Percentiles rank a stretch among this genome's conserved stretches.
These are phyloP conservation scores for Himantopus leucocephalus DNA, from an alignment of 2,113 vertebrate genomes.

Conservation along the genomic window DNA sequence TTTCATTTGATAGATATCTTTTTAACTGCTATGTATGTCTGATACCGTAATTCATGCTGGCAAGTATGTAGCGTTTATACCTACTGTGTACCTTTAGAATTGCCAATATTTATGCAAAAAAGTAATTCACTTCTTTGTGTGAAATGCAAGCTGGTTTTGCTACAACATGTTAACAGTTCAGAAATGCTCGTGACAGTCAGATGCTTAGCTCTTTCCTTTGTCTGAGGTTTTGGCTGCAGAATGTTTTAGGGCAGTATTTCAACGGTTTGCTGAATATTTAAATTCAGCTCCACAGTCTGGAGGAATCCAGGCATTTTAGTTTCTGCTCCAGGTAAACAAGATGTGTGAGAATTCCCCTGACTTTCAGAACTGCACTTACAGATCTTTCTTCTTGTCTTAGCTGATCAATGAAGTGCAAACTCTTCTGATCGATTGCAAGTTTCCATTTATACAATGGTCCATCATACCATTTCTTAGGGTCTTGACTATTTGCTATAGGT, in stretches of 20 bases:
- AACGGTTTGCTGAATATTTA: not conserved
- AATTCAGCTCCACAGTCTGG: not conserved
- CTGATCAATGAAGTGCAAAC: constrained; percentile 7
- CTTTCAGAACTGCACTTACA: not conserved
- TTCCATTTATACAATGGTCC: not conserved
- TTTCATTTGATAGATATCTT: not conserved
- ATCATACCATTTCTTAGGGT: not conserved
- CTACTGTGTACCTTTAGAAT: not conserved
- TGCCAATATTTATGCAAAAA: not conserved
- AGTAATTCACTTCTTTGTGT: not conserved
- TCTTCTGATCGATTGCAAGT: not conserved
- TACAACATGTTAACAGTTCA: not conserved
- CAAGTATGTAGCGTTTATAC: not conserved
- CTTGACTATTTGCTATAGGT: not conserved
- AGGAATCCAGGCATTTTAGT: not conserved
- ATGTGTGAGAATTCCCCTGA: not conserved
- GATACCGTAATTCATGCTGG: not conserved
- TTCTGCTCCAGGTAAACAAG: not conserved
- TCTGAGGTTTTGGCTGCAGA: not conserved
- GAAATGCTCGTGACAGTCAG: not conserved
- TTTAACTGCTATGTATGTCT: not conserved
- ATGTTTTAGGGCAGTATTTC: not conserved
- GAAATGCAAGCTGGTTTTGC: not conserved
- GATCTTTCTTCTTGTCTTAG: not conserved
- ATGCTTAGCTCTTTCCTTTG: not conserved